Percentiles rank a stretch among this genome's conserved stretches.
These are phyloP conservation scores for Nothura maculosa DNA, from an alignment of 2,797 vertebrate genomes.

Conservation along the genomic window DNA sequence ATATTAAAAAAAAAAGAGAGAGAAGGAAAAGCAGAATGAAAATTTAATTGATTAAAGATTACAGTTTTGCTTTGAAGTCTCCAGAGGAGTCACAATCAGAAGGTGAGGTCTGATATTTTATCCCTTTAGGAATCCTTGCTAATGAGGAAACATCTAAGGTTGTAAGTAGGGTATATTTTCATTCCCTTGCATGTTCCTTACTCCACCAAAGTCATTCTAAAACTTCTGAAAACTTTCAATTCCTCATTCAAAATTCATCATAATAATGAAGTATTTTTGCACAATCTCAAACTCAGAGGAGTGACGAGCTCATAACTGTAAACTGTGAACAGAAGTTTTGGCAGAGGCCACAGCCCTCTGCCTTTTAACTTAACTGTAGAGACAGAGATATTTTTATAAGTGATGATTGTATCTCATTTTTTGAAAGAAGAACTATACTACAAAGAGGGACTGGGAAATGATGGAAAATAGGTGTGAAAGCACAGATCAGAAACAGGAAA, in stretches of 20 bases:
- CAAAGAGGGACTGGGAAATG: not conserved
- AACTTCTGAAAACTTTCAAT: constrained; percentile 25
- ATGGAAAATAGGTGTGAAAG: not conserved
- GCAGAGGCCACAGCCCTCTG: not conserved
- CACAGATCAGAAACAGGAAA: not conserved
- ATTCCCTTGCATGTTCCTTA: not conserved
- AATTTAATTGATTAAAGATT: not conserved
- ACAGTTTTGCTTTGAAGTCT: not conserved
- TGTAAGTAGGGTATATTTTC: not conserved
- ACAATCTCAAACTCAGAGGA: not conserved
- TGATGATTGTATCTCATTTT: not conserved
- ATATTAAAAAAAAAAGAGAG: not conserved
- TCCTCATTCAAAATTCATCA: not conserved
- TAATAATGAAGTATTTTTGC: not conserved
- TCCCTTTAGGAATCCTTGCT: constrained; percentile 29
- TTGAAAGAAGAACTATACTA: not conserved
- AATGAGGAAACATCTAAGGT: constrained; percentile 11
- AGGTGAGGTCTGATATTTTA: constrained; percentile 9
- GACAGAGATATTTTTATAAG: not conserved
- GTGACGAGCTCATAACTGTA: not conserved
- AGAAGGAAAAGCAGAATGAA: not conserved
- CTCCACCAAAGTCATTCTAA: constrained; percentile 5
- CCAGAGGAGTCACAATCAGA: not conserved
- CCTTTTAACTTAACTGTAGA: not conserved
- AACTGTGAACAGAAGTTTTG: not conserved